Base-by-base conservation (phyloP, 2,797 vertebrate species). In the Micromesistius poutassou region DNA sequence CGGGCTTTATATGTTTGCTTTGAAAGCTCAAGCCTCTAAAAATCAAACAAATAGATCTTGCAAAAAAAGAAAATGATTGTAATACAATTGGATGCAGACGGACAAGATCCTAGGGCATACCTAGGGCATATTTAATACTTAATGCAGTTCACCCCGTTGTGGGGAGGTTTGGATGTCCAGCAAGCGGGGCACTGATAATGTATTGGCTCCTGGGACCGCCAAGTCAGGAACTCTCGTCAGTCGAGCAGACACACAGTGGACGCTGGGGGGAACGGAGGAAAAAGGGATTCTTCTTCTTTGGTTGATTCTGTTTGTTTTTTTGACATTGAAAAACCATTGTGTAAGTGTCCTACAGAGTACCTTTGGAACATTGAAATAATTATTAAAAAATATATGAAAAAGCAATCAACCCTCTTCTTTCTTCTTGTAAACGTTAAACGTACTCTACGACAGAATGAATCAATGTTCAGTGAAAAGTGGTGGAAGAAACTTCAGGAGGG, bases 301-400 rank as follows among this genome's bases (percentile, higher is more conserved):
- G 55, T 62, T 62, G 55, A 62, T 62, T 62, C 55, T 62, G 55
- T 74, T 81, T 77, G 40, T 92, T 94, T 93, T 95, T 93, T 94
- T 93, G 92, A 93, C 93, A 95, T 95, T 94, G 91, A 91, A 93
- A 87, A 91, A 94, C 93, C 85, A 86, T 91, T 90, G 93, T 97
- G 95, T 96, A 96, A 93, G 91, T 96, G 94, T 96, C 94, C 94
- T 94, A 92, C 91, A 91, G 87, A 94, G 95, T 96, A 95, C 91
- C 93, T 89, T 89, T 89, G 83, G 89, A 81, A 85, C 81, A 87
- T 76, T 68, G 74, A 25, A 80, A 81, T 73, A 82, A 79, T 76
- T 71, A 82, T 91, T 91, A 94, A 90, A 91, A 93, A 93, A 92
- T 86, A 86, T 62, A 62, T 62, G 55, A 85, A 84, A 75, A 22